These are phyloP conservation scores for Trachelus iudaicus DNA, from an alignment of 2,888 invertebrate species.

Conservation along the genomic window DNA sequence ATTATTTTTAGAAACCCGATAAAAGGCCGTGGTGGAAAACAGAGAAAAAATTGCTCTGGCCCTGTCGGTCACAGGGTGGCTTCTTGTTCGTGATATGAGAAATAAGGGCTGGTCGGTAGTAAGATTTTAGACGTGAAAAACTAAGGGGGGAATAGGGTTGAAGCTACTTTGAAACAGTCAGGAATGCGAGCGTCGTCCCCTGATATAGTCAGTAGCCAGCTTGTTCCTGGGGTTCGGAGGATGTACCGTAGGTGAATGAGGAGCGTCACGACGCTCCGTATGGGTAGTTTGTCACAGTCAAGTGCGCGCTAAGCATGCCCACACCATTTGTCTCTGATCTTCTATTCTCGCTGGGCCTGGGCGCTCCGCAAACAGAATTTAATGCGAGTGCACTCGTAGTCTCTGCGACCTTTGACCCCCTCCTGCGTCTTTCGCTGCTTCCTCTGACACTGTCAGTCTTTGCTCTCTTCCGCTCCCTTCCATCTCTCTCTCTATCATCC, in stretches of 20 bases:
- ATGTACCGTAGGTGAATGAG: neutral
- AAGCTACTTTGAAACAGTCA: slow-evolving; percentile 15
- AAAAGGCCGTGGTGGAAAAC: too few relatives aligned
- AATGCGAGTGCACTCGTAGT: slow-evolving; percentile 22
- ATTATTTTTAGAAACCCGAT: too few relatives aligned
- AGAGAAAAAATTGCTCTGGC: too few relatives aligned
- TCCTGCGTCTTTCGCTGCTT: too few relatives aligned
- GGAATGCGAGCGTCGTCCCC: slow-evolving; percentile 27
- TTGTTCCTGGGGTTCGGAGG: too few relatives aligned
- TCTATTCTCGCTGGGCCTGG: slow-evolving; percentile 46
- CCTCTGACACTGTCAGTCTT: neutral
- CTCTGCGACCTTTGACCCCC: neutral
- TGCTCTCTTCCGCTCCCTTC: neutral
- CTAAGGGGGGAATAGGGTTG: neutral
- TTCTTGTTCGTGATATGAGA: too few relatives aligned
- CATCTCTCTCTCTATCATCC: neutral
- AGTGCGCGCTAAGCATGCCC: slow-evolving; percentile 59
- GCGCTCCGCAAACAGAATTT: slow-evolving; percentile 43
- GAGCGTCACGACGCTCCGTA: neutral
- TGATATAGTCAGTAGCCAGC: neutral
- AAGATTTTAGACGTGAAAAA: neutral
- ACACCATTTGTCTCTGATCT: slow-evolving; percentile 59
- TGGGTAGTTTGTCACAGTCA: slow-evolving; percentile 61
- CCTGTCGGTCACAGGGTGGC: too few relatives aligned
- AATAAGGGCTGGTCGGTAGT: too few relatives aligned